These are phyloP conservation scores for Nomada fabriciana DNA, from an alignment of 2,888 invertebrate species.

Conservation along the genomic window DNA sequence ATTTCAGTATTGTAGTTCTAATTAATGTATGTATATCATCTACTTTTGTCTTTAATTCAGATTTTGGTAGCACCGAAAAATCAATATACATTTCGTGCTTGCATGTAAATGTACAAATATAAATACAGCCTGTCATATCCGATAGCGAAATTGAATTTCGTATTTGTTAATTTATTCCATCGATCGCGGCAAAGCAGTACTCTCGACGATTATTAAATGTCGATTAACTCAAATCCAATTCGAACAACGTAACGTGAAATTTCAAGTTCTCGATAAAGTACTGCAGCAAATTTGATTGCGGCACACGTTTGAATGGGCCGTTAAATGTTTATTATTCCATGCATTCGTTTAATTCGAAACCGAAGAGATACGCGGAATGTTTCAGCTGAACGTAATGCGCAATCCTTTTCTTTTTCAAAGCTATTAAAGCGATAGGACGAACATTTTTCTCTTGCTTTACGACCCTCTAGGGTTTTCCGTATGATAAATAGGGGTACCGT, in stretches of 20 bases:
- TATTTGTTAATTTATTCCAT: background rate
- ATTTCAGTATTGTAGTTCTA: background rate
- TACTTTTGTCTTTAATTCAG: background rate
- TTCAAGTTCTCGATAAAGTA: background rate
- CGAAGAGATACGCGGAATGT: background rate
- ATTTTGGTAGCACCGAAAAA: background rate
- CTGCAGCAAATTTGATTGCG: background rate
- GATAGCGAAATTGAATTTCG: background rate
- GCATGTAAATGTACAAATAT: background rate
- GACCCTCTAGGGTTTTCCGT: conserved; percentile 1
- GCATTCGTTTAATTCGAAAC: background rate
- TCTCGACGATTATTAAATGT: background rate
- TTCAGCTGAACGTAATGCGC: background rate
- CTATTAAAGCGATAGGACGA: background rate
- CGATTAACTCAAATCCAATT: background rate
- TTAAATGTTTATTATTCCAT: background rate
- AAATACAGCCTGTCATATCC: too few relatives aligned
- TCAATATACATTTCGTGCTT: background rate
- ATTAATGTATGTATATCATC: background rate
- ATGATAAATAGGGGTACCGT: conserved; percentile 17
- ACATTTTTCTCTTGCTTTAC: background rate
- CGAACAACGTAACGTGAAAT: background rate
- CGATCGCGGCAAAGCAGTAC: background rate
- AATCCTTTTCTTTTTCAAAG: background rate
- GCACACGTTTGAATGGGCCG: background rate